Conservation (phyloP, 2,113 vertebrate species). For the Saguinus midas region DNA sequence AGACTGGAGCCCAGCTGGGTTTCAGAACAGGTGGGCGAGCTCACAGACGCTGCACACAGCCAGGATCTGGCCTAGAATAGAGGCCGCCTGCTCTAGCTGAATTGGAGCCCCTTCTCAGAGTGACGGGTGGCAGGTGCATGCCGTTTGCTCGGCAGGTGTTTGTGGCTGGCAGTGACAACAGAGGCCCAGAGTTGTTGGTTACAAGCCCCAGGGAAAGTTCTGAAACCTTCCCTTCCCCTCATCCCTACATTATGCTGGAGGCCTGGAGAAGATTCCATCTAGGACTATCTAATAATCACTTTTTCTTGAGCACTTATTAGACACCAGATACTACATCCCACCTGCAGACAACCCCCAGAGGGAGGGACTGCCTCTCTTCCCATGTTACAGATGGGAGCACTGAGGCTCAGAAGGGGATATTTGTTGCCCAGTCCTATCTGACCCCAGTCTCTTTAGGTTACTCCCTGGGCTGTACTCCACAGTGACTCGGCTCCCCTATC, state of each 20-base stretch:
- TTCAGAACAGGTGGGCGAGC: conserved; percentile 8
- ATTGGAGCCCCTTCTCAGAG: background rate
- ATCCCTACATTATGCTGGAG: rapidly evolving
- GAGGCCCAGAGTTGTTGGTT: background rate
- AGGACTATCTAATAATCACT: background rate
- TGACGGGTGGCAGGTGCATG: conserved; percentile 48
- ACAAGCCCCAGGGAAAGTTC: background rate
- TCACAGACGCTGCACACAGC: background rate
- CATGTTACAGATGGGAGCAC: background rate
- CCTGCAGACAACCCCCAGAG: background rate
- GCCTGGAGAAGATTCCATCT: background rate
- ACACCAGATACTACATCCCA: background rate
- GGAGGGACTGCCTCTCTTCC: background rate
- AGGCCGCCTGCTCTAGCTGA: conserved; percentile 41
- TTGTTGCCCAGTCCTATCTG: background rate
- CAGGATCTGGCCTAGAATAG: conserved; percentile 45
- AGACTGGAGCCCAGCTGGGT: conserved; percentile 29
- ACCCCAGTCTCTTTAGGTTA: background rate
- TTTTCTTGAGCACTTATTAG: background rate
- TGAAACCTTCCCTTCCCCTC: background rate
- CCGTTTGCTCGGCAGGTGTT: conserved; percentile 34
- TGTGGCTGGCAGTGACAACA: background rate
- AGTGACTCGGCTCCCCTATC: background rate
- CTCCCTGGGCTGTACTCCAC: background rate
- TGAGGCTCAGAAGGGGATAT: background rate